Evolutionary conservation across 2,113 vertebrate genomes (phyloP), one percentile per base, ranked within the genome.

Genomic region (Galbula dea): DNA sequence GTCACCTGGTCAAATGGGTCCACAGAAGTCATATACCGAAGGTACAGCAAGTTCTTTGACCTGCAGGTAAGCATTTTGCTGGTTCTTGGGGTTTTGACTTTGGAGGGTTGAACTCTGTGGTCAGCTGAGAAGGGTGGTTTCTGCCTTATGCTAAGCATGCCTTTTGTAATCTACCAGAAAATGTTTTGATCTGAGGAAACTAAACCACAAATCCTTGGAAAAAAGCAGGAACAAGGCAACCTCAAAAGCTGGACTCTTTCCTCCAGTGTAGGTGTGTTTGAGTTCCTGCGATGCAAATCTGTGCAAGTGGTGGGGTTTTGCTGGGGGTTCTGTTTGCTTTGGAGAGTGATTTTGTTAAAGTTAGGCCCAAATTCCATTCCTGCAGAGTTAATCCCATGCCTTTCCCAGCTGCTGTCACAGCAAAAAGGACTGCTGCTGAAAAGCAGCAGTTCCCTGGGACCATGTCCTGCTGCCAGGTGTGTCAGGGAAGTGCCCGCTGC

Each of bases 31-130:
- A 99, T 99, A 94, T 99, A 98, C 97, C 98, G 99, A 30, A 98
- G 99, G 81, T 99, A 99, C 97, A 99, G 99, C 98, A 99, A 99
- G 78, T 99, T 99, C 97, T 99, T 99, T 48, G 99, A 99, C 96
- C 97, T 99, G 68, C 99, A 99, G 99, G 99, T 99, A 87, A 97
- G 98, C 72, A 26, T 11, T 16, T 27, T 4, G 7, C 7, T n/a
- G 27, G 17, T 10, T 48, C 15, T 54, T 81, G 48, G 41, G 57
- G 4, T 4, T 93, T 32, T 30, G 49, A 22, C 36, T n/a, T 75
- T 1, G 2, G 11, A 26, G 18, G 17, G 3, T 23, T 0, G 1
- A 22, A 19, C 39, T 32, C 63, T 59, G 10, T n/a, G 51, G 3
- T 49, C 23, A 1, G 1, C 1, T 21, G 61, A 39, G 66, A 24